These are phyloP conservation scores for Hiodon tergisus DNA, from an alignment of 2,113 vertebrate genomes.

Conservation along the genomic window DNA sequence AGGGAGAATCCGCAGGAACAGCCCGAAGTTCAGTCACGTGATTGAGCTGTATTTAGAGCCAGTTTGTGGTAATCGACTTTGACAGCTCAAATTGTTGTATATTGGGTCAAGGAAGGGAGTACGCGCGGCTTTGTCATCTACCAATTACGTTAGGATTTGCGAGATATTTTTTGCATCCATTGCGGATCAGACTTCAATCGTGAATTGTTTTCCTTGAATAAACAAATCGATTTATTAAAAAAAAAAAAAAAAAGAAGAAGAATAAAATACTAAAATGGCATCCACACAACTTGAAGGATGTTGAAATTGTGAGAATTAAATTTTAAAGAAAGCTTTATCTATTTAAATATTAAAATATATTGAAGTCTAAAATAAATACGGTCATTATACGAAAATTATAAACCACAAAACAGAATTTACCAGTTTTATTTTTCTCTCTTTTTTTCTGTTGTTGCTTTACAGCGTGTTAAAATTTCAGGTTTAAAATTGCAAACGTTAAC, in stretches of 20 bases:
- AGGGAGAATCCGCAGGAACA: not conserved
- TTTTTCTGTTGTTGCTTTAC: not conserved
- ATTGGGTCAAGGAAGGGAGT: constrained; percentile 17
- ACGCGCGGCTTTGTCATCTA: constrained; percentile 6
- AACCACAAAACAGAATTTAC: not conserved
- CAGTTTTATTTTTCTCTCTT: not conserved
- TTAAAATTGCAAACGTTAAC: not conserved
- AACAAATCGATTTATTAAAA: constrained; percentile 9
- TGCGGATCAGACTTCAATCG: not conserved
- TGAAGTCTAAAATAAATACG: not conserved
- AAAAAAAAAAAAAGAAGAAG: not conserved
- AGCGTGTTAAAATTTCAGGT: not conserved
- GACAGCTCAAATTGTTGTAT: constrained; percentile 20
- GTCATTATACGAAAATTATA: not conserved
- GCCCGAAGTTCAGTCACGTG: not conserved
- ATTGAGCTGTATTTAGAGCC: constrained; percentile 15
- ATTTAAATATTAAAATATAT: too few species aligned
- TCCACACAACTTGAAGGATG: too few species aligned
- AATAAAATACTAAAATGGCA: too few species aligned
- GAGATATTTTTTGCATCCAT: constrained; percentile 11
- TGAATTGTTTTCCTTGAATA: constrained; percentile 5
- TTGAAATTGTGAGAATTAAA: too few species aligned
- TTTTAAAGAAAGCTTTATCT: too few species aligned
- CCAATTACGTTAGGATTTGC: constrained; percentile 17
- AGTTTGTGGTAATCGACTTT: constrained; percentile 9